Evolutionary conservation across 2,113 vertebrate genomes (phyloP), one percentile per base, ranked within the genome.

Genomic region (Oplegnathus fasciatus): DNA sequence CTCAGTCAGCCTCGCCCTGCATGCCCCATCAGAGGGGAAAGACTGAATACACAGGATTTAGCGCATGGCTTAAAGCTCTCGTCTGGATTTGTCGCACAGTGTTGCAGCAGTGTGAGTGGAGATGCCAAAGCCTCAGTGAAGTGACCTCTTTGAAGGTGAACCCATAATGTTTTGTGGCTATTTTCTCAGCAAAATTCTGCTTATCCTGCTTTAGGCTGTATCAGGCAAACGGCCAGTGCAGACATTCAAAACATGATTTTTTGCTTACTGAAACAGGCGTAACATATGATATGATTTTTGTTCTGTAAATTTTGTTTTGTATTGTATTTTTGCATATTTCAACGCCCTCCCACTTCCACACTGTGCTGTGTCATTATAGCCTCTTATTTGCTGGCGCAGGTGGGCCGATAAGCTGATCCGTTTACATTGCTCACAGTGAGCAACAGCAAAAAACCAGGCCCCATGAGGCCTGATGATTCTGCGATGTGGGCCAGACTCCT

Each of bases 31-130:
- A 71, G 93, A 90, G 90, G 62, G 84, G 86, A 93, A 88, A 92
- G 81, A 78, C 90, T 89, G 82, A 93, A 89, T 50, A 94, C 91
- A 92, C 88, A 94, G 88, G 92, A 90, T 88, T 90, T 92, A 90
- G 81, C 76, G 32, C 13, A 22, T 84, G 91, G 91, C 85, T 92
- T 92, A 86, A 89, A 84, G 78, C 82, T 82, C 80, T 74, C 22
- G 70, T 82, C 85, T 87, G 90, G 91, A 91, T 93, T 90, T 89
- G 89, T 78, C 32, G 81, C 89, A 86, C 82, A 55, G 50, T 61
- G 83, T 84, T 89, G 91, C 78, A 84, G 84, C 67, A 78, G 20
- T 15, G 74, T 24, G 75, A 85, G 85, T 64, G 14, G 69, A 69
- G 82, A 85, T 61, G 75, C 81, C 84, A 90, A 80, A 92, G 82